Conservation (phyloP, 2,797 vertebrate genomes). For the Cynopterus sphinx region DNA sequence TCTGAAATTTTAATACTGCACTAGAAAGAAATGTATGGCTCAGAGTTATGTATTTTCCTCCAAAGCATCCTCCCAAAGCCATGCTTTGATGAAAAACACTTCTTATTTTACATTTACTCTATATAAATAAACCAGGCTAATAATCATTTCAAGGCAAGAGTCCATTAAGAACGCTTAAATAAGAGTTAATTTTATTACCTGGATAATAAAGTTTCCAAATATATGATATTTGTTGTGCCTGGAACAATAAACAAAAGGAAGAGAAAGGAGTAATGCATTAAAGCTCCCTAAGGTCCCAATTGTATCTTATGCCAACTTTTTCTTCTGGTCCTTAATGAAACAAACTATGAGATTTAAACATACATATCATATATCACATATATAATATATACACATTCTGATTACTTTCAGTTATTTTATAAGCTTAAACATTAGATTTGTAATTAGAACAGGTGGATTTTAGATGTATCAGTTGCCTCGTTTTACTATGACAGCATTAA, state of each 20-base stretch:
- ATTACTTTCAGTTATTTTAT: neutral
- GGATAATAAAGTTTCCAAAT: constrained; percentile 34
- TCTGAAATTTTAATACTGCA: constrained; percentile 77
- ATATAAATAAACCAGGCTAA: constrained; percentile 3
- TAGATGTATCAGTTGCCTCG: neutral
- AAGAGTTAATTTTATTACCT: neutral
- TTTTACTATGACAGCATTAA: constrained; percentile 26
- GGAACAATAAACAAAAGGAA: constrained; percentile 1
- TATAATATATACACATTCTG: neutral
- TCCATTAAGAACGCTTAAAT: constrained; percentile 42
- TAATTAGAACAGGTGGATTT: neutral
- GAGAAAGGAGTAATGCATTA: neutral
- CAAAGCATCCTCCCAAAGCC: neutral
- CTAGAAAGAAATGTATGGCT: constrained; percentile 32
- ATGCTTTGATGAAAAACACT: neutral
- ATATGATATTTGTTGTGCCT: neutral
- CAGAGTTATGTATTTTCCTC: constrained; percentile 36
- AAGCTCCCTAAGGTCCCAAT: neutral
- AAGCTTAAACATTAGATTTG: neutral
- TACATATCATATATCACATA: neutral
- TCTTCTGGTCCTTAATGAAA: neutral
- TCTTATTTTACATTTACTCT: constrained; percentile 32
- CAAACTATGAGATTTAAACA: neutral
- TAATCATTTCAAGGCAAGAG: constrained; percentile 15
- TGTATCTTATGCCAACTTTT: neutral